Evolutionary conservation across 2,113 vertebrate species (phyloP).

Genomic region (Petrocephalus zakoni): DNA sequence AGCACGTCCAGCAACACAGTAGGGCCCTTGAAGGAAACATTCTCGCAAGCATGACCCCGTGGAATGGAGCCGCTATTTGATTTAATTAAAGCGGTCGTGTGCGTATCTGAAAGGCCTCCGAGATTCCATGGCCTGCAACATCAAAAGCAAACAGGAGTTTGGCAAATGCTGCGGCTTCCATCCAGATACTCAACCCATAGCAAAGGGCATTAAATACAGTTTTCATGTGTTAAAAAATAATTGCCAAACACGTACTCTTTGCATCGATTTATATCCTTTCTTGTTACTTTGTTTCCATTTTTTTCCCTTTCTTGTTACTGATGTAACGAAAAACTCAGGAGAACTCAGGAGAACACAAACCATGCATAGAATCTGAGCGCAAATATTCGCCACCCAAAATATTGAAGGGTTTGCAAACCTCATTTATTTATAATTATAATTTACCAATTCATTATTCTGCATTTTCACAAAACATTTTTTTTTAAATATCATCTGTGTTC

Average conservation of each 20-base stretch:
- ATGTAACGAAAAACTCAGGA: background rate
- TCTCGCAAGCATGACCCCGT: background rate
- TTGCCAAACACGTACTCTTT: background rate
- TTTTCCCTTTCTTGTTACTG: background rate
- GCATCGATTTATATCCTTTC: background rate
- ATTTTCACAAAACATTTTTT: background rate
- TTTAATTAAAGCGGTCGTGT: slow-evolving; percentile 9
- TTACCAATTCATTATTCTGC: background rate
- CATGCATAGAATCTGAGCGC: background rate
- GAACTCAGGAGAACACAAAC: background rate
- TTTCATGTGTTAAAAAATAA: background rate
- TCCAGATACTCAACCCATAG: background rate
- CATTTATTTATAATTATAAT: background rate
- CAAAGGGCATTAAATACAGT: background rate
- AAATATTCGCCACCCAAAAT: background rate
- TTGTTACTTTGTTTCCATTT: too few relatives aligned
- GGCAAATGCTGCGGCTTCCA: background rate
- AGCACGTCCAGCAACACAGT: background rate
- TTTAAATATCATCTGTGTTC: background rate
- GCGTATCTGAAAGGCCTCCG: background rate
- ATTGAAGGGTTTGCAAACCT: background rate
- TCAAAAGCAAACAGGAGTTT: background rate
- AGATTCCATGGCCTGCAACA: background rate
- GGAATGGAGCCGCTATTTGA: background rate
- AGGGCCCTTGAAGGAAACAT: background rate